Evolutionary conservation across 2,113 vertebrate genomes (phyloP), one percentile per base, ranked within the genome.

Genomic region (Solenodon paradoxus): DNA sequence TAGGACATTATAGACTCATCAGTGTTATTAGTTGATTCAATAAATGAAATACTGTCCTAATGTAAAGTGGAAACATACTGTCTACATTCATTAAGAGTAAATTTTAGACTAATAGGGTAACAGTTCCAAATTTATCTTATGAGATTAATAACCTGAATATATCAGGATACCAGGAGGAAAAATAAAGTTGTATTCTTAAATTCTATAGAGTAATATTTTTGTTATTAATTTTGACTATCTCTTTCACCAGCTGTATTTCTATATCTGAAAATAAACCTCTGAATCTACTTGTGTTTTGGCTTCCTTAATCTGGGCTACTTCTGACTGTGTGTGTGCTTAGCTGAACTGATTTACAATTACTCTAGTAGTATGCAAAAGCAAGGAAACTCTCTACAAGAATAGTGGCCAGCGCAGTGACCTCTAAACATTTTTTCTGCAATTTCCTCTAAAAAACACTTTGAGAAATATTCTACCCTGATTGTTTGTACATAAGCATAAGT

Each of bases 101-200:
- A 57, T 93, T 66, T 89, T 78, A 90, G 19, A 61, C 63, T 92
- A 78, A 92, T 28, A 90, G 55, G 71, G 11, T 26, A 94, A 75
- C 19, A 59, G 24, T 53, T 93, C 40, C 16, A 68, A 68, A 40
- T 93, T 77, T 57, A 85, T 83, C 30, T 47, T 90, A 53, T 87
- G 88, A 84, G 38, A 88, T 75, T 84, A 75, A 79, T 63, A 92
- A 63, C 47, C 2, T 78, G 16, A 68, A 93, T 22, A 69, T 15
- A 96, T 32, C 89, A 90, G 88, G 61, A 47, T 88, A 7, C 49
- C 32, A 32, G 20, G 11, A 53, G 11, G 51, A 35, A 89, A 92
- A 81, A 88, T 68, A 59, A 74, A 69, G 40, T 84, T 47, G 61
- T n/a, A 78, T 12, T 78, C 42, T 79, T 42, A 63, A 79, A 94